phyloP scores from a whole-genome alignment of 2,113 vertebrate species.

The Oryzias javanicus region DNA sequence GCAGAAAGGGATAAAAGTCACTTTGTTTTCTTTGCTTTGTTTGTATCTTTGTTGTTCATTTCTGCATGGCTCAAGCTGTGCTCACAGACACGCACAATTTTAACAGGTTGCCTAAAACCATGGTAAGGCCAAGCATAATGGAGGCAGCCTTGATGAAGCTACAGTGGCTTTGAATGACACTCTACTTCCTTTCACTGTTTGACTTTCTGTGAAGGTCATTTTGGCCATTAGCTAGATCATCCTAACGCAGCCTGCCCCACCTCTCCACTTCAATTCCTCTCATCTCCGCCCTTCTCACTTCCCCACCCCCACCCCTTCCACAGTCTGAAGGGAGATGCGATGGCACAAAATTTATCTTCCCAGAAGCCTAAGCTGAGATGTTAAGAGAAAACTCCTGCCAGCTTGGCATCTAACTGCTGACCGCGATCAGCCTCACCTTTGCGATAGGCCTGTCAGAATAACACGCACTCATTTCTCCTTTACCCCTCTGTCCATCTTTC shows the following conservation, averaged over 20 bases:
- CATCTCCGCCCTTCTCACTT: slow-evolving; percentile 42
- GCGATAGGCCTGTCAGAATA: slow-evolving; percentile 49
- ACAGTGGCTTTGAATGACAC: slow-evolving; percentile 60
- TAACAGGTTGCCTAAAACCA: slow-evolving; percentile 21
- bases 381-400: slow-evolving; percentile 56
- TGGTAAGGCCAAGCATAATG: slow-evolving; percentile 40
- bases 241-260: slow-evolving; percentile 55
- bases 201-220: slow-evolving; percentile 73
- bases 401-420: slow-evolving; percentile 47
- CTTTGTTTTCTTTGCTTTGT: slow-evolving; percentile 1
- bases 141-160: slow-evolving; percentile 49
- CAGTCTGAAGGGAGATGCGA: slow-evolving; percentile 43
- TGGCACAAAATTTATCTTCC: slow-evolving; percentile 61
- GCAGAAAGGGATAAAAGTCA: not conserved
- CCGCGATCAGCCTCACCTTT: slow-evolving; percentile 55
- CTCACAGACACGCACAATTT: slow-evolving; percentile 28
- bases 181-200: slow-evolving; percentile 57
- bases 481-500: slow-evolving; percentile 32
- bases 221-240: slow-evolving; percentile 72
- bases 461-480: slow-evolving; percentile 26
- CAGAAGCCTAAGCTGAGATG: slow-evolving; percentile 53
- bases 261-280: slow-evolving; percentile 66
- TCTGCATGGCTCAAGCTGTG: slow-evolving; percentile 8
- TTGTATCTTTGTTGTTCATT: not conserved
- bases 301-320: slow-evolving; percentile 26